These are phyloP conservation scores for Hydra vulgaris DNA, from an alignment of 30 jellyfish, hydroid and myxozoan genomes.

Conservation along the genomic window DNA sequence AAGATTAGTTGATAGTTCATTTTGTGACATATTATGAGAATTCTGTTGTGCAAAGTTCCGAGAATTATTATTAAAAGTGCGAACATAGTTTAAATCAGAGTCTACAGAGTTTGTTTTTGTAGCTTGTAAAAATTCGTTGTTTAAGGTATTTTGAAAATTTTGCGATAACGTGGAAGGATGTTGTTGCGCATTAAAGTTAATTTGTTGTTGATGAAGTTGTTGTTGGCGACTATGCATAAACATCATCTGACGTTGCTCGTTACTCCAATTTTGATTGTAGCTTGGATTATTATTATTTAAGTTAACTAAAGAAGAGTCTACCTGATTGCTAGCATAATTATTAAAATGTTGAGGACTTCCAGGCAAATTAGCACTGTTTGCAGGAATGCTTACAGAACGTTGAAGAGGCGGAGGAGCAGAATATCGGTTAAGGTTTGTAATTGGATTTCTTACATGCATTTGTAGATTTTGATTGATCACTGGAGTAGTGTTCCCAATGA, in stretches of 20 bases:
- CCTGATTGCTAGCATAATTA: neutral
- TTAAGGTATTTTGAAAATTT: neutral
- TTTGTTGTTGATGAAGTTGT: conserved; percentile 2
- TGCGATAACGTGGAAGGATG: neutral
- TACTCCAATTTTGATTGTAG: conserved; percentile 1
- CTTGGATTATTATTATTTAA: neutral
- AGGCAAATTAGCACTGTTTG: neutral
- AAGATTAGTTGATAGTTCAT: neutral
- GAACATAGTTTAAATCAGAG: neutral
- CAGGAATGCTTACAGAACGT: conserved; percentile 9
- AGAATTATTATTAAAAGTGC: neutral
- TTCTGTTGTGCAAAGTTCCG: neutral
- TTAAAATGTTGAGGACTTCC: conserved; percentile 1
- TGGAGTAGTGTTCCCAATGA: neutral
- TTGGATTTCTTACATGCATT: neutral
- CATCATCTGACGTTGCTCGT: conserved; percentile 10
- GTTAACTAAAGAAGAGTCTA: neutral
- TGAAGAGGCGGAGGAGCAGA: conserved; percentile 19
- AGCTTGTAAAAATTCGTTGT: neutral
- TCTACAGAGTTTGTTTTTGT: neutral
- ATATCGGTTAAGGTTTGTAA: neutral
- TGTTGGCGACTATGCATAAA: conserved; percentile 10
- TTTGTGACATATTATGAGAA: neutral
- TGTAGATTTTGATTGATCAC: neutral
- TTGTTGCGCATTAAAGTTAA: neutral